Percentiles rank a stretch among this genome's conserved stretches.
Conservation (phyloP, 2,888 invertebrate genomes). For the Strigamia transsilvanica region DNA sequence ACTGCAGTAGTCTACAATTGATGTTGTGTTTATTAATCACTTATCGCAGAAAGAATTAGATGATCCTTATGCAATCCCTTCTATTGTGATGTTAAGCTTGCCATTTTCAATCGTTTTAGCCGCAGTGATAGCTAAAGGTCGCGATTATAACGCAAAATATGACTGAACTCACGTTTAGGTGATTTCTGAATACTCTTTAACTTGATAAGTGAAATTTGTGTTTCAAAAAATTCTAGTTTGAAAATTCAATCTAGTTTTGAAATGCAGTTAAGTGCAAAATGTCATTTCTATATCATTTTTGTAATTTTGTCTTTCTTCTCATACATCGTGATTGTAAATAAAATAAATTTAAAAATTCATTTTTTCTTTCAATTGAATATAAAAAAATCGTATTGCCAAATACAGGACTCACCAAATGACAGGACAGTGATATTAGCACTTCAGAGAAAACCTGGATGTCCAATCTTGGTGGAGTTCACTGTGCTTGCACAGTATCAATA, state of each 20-base stretch:
- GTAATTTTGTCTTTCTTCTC: not conserved
- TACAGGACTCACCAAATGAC: no score
- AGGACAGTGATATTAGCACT: no score
- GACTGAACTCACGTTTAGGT: not conserved
- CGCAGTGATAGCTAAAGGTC: conserved; percentile 25
- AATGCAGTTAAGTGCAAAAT: not conserved
- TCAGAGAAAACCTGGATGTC: no score
- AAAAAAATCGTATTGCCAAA: no score
- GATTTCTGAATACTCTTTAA: not conserved
- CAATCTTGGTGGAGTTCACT: no score
- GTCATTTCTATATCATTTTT: not conserved
- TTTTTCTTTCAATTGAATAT: no score
- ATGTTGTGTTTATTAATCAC: not conserved
- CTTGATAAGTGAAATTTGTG: not conserved
- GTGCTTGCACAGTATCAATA: no score
- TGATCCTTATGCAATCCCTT: conserved; percentile 49
- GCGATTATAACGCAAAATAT: conserved; percentile 34
- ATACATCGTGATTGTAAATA: not conserved
- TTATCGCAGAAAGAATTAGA: conserved; percentile 35
- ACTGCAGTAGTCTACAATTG: not conserved
- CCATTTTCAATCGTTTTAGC: conserved; percentile 41
- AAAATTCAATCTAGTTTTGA: not conserved
- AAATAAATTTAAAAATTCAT: not conserved
- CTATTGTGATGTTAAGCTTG: conserved; percentile 44
- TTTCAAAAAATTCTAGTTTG: no score